Base-by-base conservation (phyloP, 2,797 vertebrate genomes). In the Micropoecilia bifurca region DNA sequence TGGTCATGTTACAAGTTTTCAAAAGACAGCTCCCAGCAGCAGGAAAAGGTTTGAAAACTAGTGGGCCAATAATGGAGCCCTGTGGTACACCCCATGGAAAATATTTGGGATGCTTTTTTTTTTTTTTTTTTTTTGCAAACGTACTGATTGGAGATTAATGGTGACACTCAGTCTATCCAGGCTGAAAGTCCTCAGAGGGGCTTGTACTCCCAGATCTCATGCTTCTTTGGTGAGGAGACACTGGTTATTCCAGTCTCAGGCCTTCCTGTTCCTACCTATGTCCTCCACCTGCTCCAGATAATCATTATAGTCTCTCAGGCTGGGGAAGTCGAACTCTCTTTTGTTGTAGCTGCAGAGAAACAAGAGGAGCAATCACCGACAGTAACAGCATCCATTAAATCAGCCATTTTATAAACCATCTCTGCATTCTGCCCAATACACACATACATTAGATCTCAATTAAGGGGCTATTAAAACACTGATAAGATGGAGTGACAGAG, bases 241-340 rank as follows among this genome's bases (percentile, higher is more conserved):
- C 87, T 78, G 71, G 22, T 59, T 71, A 39, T 71, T 80, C 69
- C 50, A 77, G 18, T 36, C 66, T 33, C 61, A 84, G 16, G 74
- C 47, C 20, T 88, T 73, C 76, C 71, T 45, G 48, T 74, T 77
- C 87, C 18, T 91, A 99, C 99, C 98, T 85, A 98, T 97, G 89
- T 99, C 98, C 92, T 99, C 98, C 86, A 99, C 95, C 95, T 96
- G 93, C 94, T 99, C 98, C 89, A 99, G 92, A 90, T 98, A 99
- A 95, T 99, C 97, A 79, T 99, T 99, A 90, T 99, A 99, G 83
- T 98, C 97, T 86, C 91, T 94, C 78, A 98, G 94, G 90, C 93
- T 97, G 85, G 96, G 78, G 92, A 99, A 99, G 89, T 99, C 98
- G 76, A 96, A 95, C 89, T 99, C 97, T 92, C 98, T 97, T 95